Base-by-base conservation (phyloP, 1,140 invertebrate species). In the Drosophila sproati region DNA sequence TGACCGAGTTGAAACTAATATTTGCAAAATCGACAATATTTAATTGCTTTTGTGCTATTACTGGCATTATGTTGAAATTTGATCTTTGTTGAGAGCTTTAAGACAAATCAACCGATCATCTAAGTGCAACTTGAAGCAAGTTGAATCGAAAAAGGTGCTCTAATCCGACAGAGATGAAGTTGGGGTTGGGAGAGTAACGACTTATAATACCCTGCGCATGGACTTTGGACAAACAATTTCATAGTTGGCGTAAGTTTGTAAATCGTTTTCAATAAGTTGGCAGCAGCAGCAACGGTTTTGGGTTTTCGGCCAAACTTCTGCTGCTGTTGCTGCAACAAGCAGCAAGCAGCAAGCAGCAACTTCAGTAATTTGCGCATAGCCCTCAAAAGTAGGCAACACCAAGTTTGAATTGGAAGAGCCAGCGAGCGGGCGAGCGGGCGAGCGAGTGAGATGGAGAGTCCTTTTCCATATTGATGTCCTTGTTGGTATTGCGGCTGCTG, bases 251-350 rank as follows among this genome's bases (percentile, higher is more conserved):
- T 48, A 69, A 73, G 71, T 61, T 73, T 55, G 41, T 37, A 28
- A 32, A 69, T 50, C 56, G 69, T 69, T 75, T 75, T 70, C 67
- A 71, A 75, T 75, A 75, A 71, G 51, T 75, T 75, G 41, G 35
- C 20, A 20, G 20, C 20, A 20, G 55, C 39, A 67, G 43, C 70
- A 75, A 75, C 57, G 56, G 63, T 63, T 75, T 75, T 63, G 4
- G 50, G 34, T 48, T 37, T 55, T 57, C 20, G 3, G 37, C 43
- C 8, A 70, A 74, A 74, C 51, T 72, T 72, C 43, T 34, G 59
- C 34, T 34, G 39, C 47, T 52, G n/a, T 20, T 39, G 8, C 51
- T 35, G 37, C 20, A 20, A 20, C 1, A 20, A 20, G 20, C 20
- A 20, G 20, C 20, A 20, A 20, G 20, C 20, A 20, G 20, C 20